Evolutionary conservation across 2,888 invertebrate species (phyloP).

Genomic region (Drosophila parthenogenetica): DNA sequence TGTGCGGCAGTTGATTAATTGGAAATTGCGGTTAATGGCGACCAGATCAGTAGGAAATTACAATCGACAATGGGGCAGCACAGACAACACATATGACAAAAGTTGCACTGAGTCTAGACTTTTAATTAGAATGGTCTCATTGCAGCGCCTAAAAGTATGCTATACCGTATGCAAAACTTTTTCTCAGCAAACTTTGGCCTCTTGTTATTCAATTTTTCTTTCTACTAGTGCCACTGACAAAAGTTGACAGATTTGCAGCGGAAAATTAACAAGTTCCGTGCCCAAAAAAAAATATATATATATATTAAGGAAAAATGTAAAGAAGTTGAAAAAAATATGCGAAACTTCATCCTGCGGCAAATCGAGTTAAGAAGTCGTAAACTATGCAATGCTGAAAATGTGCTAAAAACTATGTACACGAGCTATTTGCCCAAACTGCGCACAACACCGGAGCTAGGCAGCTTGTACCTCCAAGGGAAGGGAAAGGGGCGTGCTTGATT

Average conservation of each 20-base stretch:
- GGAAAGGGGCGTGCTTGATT: not conserved
- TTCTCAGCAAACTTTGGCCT: conserved; percentile 49
- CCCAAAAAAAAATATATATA: conserved; percentile 25
- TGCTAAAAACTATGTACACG: conserved; percentile 62
- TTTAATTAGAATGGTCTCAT: conserved; percentile 66
- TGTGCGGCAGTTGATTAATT: conserved; percentile 74
- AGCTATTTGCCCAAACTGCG: conserved; percentile 28
- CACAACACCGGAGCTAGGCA: conserved; percentile 37
- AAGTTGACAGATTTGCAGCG: conserved; percentile 81
- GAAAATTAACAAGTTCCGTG: conserved; percentile 78
- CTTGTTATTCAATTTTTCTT: conserved; percentile 62
- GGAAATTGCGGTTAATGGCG: conserved; percentile 76
- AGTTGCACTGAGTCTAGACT: conserved; percentile 65
- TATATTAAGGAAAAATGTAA: conserved; percentile 2
- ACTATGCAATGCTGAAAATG: conserved; percentile 71
- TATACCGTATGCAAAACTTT: conserved; percentile 58
- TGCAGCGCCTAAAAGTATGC: conserved; percentile 47
- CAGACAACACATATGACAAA: conserved; percentile 31
- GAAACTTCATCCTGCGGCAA: conserved; percentile 73
- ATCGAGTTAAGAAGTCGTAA: conserved; percentile 76
- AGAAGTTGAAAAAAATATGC: conserved; percentile 37
- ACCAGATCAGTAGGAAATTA: conserved; percentile 47
- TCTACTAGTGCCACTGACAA: conserved; percentile 23
- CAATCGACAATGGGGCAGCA: conserved; percentile 44
- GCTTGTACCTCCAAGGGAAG: no score